Base-by-base conservation (phyloP, 2,113 vertebrate genomes). In the Hippocampus comes region DNA sequence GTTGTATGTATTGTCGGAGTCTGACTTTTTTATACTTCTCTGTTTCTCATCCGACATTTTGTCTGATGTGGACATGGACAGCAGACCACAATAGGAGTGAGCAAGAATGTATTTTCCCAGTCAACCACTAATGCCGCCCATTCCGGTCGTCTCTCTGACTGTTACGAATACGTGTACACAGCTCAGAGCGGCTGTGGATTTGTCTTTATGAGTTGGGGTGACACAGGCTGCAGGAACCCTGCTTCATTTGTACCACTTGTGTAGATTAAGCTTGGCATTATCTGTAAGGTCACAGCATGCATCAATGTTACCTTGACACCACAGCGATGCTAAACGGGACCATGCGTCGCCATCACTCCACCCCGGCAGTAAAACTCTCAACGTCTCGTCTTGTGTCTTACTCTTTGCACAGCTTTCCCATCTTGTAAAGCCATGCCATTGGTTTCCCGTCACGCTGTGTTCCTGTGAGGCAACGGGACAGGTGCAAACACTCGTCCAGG, bases 221-320 rank as follows among this genome's bases (percentile, higher is more conserved):
- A 91, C 91, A 90, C 87, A 34, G 85, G 89, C 89, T 71, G 79
- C 88, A 85, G 87, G 76, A 77, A 81, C 88, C 84, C 89, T 90
- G 91, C 91, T 93, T 92, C 92, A 93, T 93, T 92, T 93, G 91
- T 93, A 91, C 90, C 92, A 92, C 92, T 91, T 89, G 90, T 79
- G 89, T 90, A 92, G 92, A 93, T 93, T 92, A 93, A 92, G 92
- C 87, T 90, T 92, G 91, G 89, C 92, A 92, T 93, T 92, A 93
- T 91, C 89, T 88, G 91, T 92, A 92, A 93, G 92, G 92, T 93
- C 92, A 93, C 91, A 90, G 90, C 88, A 91, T 93, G 90, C 90
- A 92, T 93, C 92, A 92, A 89, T 89, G 90, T 93, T 92, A 93
- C 90, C 79, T 67, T 86, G 90, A 92, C 90, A 91, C 84, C 82